Evolutionary conservation across 2,888 invertebrate genomes (phyloP), one percentile per base, ranked within the genome.

Genomic region (Meganola albula): DNA sequence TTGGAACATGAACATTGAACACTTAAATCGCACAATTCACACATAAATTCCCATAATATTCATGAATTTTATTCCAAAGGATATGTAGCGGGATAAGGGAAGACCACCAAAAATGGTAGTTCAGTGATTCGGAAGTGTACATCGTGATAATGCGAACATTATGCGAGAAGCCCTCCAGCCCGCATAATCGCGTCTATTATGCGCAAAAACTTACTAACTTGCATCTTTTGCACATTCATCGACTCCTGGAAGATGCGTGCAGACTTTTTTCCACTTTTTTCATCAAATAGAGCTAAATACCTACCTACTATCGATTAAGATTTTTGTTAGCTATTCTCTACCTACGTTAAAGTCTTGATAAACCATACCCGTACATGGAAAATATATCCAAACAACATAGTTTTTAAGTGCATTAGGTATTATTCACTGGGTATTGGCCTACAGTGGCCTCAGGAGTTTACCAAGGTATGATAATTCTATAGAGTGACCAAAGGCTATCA

Each of bases 91-190:
- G 46, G 39, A 48, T 48, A 52, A 48, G 45, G 54, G 53, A 50
- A 54, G 42, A 38, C 46, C 50, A 48, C 54, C 55, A 53, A 53
- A 53, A 53, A 53, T 51, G 51, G 56, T 50, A 68, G 72, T 59
- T 70, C 75, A 69, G 59, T 69, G 74, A 63, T 63, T 63, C 63
- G 78, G 73, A 76, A 79, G 67, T 59, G 59, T 66, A 69, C 67
- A 72, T 70, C 64, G 72, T 57, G 78, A 80, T 83, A 83, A 84
- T 85, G 83, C 36, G 74, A 71, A 68, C 82, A 85, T 85, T 84
- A 85, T 85, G 78, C 83, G 65, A 66, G 20, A 20, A 7, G 67
- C 65, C 70, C 82, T 75, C 70, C 56, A 74, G 63, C 63, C 70
- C 70, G 80, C 77, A 83, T 83, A 83, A 83, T 83, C 71, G 59